Conservation (phyloP, 2,113 vertebrate species). For the Amphiprion ocellaris region DNA sequence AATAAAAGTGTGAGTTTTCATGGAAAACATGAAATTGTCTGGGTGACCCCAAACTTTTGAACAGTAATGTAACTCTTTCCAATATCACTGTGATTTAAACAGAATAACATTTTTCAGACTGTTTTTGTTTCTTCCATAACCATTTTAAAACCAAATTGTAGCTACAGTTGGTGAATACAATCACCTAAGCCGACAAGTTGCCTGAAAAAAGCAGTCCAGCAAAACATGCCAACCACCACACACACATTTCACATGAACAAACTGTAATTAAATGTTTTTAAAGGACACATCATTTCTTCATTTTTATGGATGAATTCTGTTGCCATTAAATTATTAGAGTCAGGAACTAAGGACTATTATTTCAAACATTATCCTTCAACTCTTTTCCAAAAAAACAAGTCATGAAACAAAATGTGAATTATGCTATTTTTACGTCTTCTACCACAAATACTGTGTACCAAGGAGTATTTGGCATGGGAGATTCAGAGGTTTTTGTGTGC, state of each 20-base stretch:
- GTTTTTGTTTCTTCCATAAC: constrained; percentile 17
- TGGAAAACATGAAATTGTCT: too few species aligned
- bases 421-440: constrained; percentile 21
- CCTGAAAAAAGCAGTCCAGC: constrained; percentile 52
- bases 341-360: constrained; percentile 7
- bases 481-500: too few species aligned
- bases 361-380: constrained; percentile 48
- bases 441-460: not conserved
- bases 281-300: constrained; percentile 46
- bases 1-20: too few species aligned
- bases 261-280: constrained; percentile 43
- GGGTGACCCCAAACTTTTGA: too few species aligned
- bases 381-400: constrained; percentile 45
- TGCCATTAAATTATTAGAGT: constrained; percentile 24
- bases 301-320: constrained; percentile 40
- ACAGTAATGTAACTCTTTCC: constrained; percentile 30
- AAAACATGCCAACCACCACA: constrained; percentile 56
- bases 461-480: too few species aligned
- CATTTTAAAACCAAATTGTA: constrained; percentile 43
- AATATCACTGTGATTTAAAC: constrained; percentile 8
- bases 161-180: constrained; percentile 65
- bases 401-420: constrained; percentile 26
- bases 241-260: constrained; percentile 60
- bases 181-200: constrained; percentile 58
- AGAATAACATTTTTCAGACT: constrained; percentile 38